A percentile compares a stretch with the other conserved stretches of the same genome.
Evolutionary conservation across 2,113 vertebrate species (phyloP).

Genomic region (Oryzias celebensis): DNA sequence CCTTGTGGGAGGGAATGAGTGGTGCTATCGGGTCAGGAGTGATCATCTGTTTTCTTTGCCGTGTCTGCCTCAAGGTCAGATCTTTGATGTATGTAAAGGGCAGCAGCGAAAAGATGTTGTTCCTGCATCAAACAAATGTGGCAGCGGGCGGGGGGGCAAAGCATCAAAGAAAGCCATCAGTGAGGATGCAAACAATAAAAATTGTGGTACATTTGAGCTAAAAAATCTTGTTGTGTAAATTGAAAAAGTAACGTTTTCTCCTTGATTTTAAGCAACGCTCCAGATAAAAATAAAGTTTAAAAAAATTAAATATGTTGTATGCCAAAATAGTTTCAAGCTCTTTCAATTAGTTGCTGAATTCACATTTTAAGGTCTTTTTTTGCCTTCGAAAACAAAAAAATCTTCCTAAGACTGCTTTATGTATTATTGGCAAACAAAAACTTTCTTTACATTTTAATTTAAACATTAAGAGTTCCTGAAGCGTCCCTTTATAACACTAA

Average conservation of each 20-base stretch:
- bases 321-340: no score
- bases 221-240: neutral
- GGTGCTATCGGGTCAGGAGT: constrained; percentile 37
- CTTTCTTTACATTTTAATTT: no score
- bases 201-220: neutral
- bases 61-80: constrained; percentile 51
- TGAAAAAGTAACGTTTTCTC: neutral
- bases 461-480: no score
- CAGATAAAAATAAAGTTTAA: no score
- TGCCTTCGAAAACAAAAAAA: no score
- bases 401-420: no score
- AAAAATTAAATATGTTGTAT: no score
- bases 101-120: neutral
- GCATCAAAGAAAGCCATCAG: neutral
- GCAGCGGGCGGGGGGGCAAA: neutral
- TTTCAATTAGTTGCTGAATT: no score
- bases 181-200: neutral
- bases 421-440: no score
- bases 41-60: constrained; percentile 46
- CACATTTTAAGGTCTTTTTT: no score
- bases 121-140: neutral
- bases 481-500: no score
- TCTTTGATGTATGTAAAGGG: constrained; percentile 45
- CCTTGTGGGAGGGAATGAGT: constrained; percentile 32
- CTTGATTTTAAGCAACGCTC: no score